These are phyloP conservation scores for Lasaia peninsularis DNA, from an alignment of 1,140 invertebrate genomes.

Conservation along the genomic window DNA sequence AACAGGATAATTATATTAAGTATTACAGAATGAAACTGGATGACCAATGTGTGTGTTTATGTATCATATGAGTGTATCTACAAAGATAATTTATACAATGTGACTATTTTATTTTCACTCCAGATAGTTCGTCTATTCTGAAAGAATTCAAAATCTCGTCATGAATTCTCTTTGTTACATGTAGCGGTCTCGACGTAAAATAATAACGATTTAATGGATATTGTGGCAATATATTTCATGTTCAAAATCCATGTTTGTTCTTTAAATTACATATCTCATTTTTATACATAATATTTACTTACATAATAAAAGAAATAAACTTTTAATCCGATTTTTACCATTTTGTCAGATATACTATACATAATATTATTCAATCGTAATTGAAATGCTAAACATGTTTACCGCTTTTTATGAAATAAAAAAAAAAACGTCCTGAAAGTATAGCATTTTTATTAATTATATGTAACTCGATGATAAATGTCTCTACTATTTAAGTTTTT, in stretches of 20 bases:
- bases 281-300: conserved; percentile 46
- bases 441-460: conserved; percentile 4
- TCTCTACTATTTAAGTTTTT: not conserved
- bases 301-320: conserved; percentile 23
- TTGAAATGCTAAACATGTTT: conserved; percentile 4
- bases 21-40: too few species aligned
- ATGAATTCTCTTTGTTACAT: conserved; percentile 18
- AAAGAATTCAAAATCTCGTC: too few species aligned
- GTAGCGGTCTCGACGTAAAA: not conserved
- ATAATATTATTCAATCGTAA: conserved; percentile 2
- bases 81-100: too few species aligned
- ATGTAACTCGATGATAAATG: conserved; percentile 3
- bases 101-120: too few species aligned
- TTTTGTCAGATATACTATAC: conserved; percentile 46
- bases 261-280: conserved; percentile 62
- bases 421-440: not conserved
- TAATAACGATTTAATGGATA: not conserved
- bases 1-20: too few species aligned
- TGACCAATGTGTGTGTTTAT: too few species aligned
- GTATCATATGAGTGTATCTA: too few species aligned
- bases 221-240: not conserved
- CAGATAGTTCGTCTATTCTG: too few species aligned
- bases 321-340: conserved; percentile 33
- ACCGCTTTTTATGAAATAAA: conserved; percentile 2
- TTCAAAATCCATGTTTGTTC: conserved; percentile 1